phyloP scores from a whole-genome alignment of 2,888 invertebrate genomes.

The Heterodera filipjevi region DNA sequence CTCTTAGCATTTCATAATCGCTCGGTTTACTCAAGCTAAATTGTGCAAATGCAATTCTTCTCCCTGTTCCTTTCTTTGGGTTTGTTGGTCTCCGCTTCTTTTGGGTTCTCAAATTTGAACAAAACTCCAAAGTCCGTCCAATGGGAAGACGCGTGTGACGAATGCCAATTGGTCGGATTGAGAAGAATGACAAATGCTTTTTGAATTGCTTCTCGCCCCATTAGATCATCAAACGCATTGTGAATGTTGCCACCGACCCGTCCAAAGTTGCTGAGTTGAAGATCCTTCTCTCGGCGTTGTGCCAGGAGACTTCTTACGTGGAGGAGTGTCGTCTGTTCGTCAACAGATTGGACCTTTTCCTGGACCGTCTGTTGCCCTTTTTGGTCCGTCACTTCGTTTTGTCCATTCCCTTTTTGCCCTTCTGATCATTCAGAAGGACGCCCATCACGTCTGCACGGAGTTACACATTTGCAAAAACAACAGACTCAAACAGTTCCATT shows the following conservation, averaged over 20 bases:
- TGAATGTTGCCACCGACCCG: constrained; percentile 53
- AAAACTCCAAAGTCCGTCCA: constrained; percentile 28
- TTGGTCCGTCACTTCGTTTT: constrained; percentile 43
- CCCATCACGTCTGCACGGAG: constrained; percentile 52
- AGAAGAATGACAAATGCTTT: background rate
- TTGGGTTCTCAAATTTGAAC: constrained; percentile 18
- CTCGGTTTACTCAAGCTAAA: background rate
- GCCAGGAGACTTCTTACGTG: constrained; percentile 54
- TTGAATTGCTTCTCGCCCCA: background rate
- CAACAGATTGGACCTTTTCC: constrained; percentile 54
- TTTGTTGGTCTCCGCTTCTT: background rate
- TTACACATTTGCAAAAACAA: constrained; percentile 58
- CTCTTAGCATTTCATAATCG: background rate
- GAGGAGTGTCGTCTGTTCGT: constrained; percentile 60
- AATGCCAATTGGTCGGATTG: constrained; percentile 33
- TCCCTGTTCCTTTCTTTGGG: background rate
- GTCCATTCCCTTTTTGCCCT: background rate
- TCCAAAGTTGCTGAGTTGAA: constrained; percentile 57
- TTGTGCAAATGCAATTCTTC: background rate
- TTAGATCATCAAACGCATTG: constrained; percentile 52
- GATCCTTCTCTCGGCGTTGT: constrained; percentile 46
- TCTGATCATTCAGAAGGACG: constrained; percentile 48
- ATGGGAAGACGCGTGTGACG: constrained; percentile 32
- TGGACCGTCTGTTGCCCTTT: constrained; percentile 57
- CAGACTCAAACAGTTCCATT: constrained; percentile 55